Base-by-base conservation (phyloP, 2,797 vertebrate species). In the Delichon dasypus region DNA sequence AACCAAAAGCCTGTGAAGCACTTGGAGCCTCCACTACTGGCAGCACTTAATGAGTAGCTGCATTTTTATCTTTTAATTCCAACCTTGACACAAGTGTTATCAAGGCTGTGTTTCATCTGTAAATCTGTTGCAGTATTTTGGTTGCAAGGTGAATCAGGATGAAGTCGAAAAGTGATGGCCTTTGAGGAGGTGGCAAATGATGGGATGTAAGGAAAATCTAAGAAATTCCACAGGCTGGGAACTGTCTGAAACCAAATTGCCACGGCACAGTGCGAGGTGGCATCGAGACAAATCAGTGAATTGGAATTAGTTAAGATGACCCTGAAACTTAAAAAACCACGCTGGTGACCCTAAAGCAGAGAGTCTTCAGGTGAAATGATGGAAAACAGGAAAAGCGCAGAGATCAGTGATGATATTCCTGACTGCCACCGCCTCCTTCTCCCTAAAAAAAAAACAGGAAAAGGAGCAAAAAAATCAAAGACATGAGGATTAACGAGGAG, bases 221-320 rank as follows among this genome's bases (percentile, higher is more conserved):
- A 64, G 12, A 34, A 57, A 36, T 58, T 15, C 9, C 36, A 29
- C 29, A 27, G 5, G 16, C 0, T 60, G 29, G 61, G 76, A 77
- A 60, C 12, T 47, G 9, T 5, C 70, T 70, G 51, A 7, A 21
- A 20, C 11, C 36, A 15, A 70, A 61, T 1, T 20, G 29, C n/a
- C 32, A 21, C 13, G 12, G 45, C 19, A 10, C 51, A 32, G 30
- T 0, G n/a, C 10, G 50, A 86, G 25, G 0, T 13, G 25, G 13
- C 23, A 57, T 2, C 17, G 10, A 48, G 26, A 47, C 5, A 34
- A 61, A 51, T 3, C 17, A 11, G 38, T 7, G 21, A 73, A 25
- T 0, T 3, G 2, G 27, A 60, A 17, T 23, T 9, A 36, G 13
- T 12, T 16, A 29, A 38, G 8, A 22, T 1, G 5, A 72, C 3